Evolutionary conservation across 2,113 vertebrate genomes (phyloP).

Genomic region (Ciconia boyciana): DNA sequence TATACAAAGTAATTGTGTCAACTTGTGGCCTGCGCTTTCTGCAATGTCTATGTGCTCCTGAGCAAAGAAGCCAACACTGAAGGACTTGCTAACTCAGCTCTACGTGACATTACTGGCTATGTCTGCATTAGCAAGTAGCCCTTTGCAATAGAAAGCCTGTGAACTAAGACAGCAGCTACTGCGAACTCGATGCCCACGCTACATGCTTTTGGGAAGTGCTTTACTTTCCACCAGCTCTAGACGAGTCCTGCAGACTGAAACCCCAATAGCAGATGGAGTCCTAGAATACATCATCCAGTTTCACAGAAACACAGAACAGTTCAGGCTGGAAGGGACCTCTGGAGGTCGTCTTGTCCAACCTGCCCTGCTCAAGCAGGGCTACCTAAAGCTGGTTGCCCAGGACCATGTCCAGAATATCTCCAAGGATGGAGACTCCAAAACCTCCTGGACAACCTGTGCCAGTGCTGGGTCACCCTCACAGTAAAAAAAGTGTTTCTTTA

Average conservation of each 20-base stretch:
- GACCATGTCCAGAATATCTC: neutral
- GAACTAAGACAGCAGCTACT: neutral
- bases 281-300: neutral
- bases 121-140: neutral
- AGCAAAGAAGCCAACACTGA: neutral
- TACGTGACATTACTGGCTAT: neutral
- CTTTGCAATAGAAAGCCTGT: neutral
- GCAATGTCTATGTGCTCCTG: neutral
- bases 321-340: neutral
- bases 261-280: neutral
- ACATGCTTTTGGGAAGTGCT: neutral
- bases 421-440: neutral
- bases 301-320: neutral
- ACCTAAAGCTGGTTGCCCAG: neutral
- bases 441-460: fast-evolving
- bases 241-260: neutral
- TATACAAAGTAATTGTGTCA: neutral
- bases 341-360: neutral
- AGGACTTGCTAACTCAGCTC: constrained; percentile 4
- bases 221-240: neutral
- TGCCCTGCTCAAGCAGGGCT: neutral
- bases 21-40: neutral
- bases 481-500: neutral
- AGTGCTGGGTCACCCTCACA: neutral
- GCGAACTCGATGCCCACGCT: neutral